phyloP scores from a whole-genome alignment of 2,113 vertebrate species.

The Micromys minutus region DNA sequence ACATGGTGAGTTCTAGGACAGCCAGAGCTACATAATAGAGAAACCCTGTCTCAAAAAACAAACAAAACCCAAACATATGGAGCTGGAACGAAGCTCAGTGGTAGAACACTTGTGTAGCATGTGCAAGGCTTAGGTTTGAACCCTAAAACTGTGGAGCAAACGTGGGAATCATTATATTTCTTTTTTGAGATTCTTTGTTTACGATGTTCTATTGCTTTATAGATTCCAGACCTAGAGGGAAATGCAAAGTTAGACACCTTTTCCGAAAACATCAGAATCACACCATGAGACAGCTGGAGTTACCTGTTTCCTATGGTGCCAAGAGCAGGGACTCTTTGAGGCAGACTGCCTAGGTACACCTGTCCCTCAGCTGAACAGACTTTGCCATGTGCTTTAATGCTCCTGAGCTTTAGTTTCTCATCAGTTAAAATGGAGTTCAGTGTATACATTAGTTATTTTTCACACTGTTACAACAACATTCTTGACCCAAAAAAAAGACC shows the following conservation, averaged over 20 bases:
- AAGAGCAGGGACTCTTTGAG: neutral
- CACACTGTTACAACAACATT: neutral
- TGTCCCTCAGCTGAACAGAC: neutral
- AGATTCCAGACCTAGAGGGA: neutral
- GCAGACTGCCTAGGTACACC: neutral
- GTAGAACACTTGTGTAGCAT: neutral
- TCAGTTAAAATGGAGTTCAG: neutral
- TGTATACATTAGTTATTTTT: neutral
- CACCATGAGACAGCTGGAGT: neutral
- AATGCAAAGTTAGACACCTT: slow-evolving; percentile 1
- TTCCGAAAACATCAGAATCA: neutral
- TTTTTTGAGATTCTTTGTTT: slow-evolving; percentile 47
- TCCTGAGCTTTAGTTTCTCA: neutral
- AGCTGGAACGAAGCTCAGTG: neutral
- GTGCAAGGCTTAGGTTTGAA: neutral
- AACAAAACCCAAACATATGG: neutral
- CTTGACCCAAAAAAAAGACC: too few relatives aligned
- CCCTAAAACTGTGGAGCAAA: neutral
- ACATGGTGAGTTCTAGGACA: neutral
- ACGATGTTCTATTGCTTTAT: slow-evolving; percentile 13
- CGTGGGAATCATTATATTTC: slow-evolving; percentile 26
- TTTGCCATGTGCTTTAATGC: neutral
- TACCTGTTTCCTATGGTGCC: neutral
- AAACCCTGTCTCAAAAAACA: neutral
- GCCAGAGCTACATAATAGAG: neutral